Evolutionary conservation across 1,140 invertebrate genomes (phyloP), one percentile per base, ranked within the genome.

Genomic region (Drosophila mauritiana): DNA sequence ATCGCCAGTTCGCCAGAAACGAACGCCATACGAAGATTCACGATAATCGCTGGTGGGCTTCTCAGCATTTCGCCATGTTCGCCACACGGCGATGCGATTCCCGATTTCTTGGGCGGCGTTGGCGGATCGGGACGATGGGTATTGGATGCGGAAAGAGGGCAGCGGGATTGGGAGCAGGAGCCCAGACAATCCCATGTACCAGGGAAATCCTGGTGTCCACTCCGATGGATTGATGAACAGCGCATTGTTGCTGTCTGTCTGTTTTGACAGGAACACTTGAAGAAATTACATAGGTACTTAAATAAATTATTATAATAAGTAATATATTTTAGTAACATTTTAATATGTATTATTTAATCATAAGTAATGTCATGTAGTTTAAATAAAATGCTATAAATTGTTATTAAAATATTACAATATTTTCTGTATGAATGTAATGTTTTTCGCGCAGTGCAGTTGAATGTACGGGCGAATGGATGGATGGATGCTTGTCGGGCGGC

Each of bases 361-460:
- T 17, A 17, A 17, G 0, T 0, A 17, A 17, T 17, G 17, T 17
- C 17, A 17, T 17, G 17, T 17, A 17, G 17, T 17, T 17, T 17
- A 17, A 1, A 7, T 27, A 27, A 27, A 27, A 27, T 27, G 5
- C 6, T 31, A 31, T 31, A 31, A 27, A 27, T 8, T 31, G 6
- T 31, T 8, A 7, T 31, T 7, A 1, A 0, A 10, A 31, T 10
- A 31, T 31, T 31, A 17, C 17, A 31, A 27, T 27, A 27, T 27
- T 7, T 27, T 27, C 6, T 6, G 6, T 27, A 7, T 2, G 8
- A 2, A 2, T 31, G 31, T 8, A 2, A 31, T 2, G 31, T 3
- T 31, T 52, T 17, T 22, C 20, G 7, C 42, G 25, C 10, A n/a
- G 15, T 31, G 49, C 40, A 67, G 80, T 84, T 84, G 82, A 85